A percentile compares a stretch with the other conserved stretches of the same genome.
These are phyloP conservation scores for Mobula hypostoma DNA, from an alignment of 2,113 vertebrate genomes.

Conservation along the genomic window DNA sequence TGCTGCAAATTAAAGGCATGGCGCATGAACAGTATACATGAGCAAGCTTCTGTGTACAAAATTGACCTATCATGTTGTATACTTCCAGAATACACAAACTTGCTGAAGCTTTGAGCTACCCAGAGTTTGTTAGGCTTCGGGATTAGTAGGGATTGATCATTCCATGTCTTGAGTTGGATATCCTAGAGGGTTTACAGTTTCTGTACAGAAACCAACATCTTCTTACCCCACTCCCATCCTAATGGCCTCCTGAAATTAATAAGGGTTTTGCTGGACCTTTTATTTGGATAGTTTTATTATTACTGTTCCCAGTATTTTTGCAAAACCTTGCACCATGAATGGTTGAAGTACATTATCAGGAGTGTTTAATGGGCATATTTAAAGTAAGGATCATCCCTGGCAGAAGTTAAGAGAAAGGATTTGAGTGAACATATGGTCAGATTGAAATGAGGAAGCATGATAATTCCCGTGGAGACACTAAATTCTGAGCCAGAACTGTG, in stretches of 20 bases:
- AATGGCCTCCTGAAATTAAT: no score
- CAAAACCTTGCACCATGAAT: background rate
- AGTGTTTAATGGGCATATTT: background rate
- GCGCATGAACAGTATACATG: background rate
- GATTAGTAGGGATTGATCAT: background rate
- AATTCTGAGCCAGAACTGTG: background rate
- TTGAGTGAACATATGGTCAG: background rate
- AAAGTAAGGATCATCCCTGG: background rate
- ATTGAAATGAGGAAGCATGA: background rate
- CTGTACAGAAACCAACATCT: background rate
- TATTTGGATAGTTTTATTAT: background rate
- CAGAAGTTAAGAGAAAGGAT: background rate
- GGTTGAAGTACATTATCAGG: background rate
- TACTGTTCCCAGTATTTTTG: background rate
- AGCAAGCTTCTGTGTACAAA: background rate
- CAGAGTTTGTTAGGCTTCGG: background rate
- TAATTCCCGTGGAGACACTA: background rate
- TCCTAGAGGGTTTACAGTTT: background rate
- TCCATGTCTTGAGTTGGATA: background rate
- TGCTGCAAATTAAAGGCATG: background rate
- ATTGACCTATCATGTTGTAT: background rate
- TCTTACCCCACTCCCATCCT: no score
- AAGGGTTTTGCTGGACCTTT: background rate
- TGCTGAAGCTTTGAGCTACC: background rate
- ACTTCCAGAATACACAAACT: background rate